A percentile compares a stretch with the other conserved stretches of the same genome.
Conservation (phyloP, 2,888 invertebrate genomes). For the Mimachlamys varia region DNA sequence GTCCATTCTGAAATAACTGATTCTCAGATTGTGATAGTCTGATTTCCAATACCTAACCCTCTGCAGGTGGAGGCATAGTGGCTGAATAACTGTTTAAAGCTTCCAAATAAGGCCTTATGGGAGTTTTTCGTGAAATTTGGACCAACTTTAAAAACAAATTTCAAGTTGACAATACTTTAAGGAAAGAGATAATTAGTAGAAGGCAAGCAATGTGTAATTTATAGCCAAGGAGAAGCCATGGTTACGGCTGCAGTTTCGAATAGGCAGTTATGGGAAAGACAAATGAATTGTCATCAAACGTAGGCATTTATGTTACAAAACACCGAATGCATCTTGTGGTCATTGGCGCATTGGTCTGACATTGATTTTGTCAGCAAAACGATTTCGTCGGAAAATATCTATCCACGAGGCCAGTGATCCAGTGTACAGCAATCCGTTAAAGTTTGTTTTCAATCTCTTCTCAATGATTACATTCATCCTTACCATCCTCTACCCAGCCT, state of each 20-base stretch:
- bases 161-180: not conserved
- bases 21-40: too few species aligned
- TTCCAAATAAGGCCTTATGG: too few species aligned
- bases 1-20: too few species aligned
- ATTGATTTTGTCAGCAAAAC: not conserved
- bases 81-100: too few species aligned
- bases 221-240: not conserved
- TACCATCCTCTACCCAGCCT: not conserved
- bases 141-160: not conserved
- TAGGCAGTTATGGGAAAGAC: not conserved
- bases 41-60: too few species aligned
- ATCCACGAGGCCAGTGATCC: not conserved
- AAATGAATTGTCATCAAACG: not conserved
- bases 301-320: slow-evolving; percentile 11
- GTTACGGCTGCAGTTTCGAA: not conserved
- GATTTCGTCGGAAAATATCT: not conserved
- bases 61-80: too few species aligned
- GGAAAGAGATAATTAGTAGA: not conserved
- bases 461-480: not conserved
- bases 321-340: not conserved
- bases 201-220: not conserved
- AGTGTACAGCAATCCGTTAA: not conserved
- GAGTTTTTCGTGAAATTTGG: too few species aligned
- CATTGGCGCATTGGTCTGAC: not conserved
- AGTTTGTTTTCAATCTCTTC: not conserved